phyloP scores from a whole-genome alignment of 2,797 vertebrate species.

The Sebastes goodei region DNA sequence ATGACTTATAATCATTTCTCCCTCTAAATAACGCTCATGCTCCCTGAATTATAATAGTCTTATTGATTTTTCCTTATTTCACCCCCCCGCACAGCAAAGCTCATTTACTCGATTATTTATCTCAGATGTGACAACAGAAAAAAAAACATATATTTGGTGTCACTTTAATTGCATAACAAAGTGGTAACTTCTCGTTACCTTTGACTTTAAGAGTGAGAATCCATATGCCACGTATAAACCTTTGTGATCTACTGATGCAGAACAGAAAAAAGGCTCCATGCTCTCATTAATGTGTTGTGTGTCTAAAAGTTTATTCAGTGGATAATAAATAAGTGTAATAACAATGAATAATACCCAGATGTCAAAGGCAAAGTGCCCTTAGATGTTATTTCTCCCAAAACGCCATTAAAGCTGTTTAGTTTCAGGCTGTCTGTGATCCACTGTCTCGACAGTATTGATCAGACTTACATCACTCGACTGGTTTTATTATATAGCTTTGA shows the following conservation, averaged over 20 bases:
- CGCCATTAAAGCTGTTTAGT: conserved; percentile 49
- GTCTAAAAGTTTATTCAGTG: conserved; percentile 33
- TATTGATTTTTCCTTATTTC: conserved; percentile 70
- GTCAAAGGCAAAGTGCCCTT: conserved; percentile 38
- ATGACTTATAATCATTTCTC: conserved; percentile 63
- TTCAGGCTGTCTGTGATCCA: conserved; percentile 52
- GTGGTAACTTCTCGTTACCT: background rate
- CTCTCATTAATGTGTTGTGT: background rate
- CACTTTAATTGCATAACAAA: conserved; percentile 28
- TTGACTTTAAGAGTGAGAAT: conserved; percentile 10
- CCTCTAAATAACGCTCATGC: conserved; percentile 60
- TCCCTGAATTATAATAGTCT: conserved; percentile 59
- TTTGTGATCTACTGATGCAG: background rate
- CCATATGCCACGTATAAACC: background rate
- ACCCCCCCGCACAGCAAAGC: background rate
- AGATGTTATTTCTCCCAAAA: conserved; percentile 58
- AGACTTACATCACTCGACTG: conserved; percentile 59
- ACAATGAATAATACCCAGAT: conserved; percentile 49
- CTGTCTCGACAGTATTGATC: conserved; percentile 73
- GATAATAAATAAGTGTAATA: conserved; percentile 46
- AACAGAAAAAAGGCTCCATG: background rate
- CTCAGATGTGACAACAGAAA: conserved; percentile 26
- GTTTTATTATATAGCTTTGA: conserved; percentile 62
- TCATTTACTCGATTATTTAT: conserved; percentile 54
- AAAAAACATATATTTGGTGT: conserved; percentile 1